Evolutionary conservation across 1,140 invertebrate species (phyloP), one percentile per base, ranked within the genome.

Genomic region (Aleiodes sp.): DNA sequence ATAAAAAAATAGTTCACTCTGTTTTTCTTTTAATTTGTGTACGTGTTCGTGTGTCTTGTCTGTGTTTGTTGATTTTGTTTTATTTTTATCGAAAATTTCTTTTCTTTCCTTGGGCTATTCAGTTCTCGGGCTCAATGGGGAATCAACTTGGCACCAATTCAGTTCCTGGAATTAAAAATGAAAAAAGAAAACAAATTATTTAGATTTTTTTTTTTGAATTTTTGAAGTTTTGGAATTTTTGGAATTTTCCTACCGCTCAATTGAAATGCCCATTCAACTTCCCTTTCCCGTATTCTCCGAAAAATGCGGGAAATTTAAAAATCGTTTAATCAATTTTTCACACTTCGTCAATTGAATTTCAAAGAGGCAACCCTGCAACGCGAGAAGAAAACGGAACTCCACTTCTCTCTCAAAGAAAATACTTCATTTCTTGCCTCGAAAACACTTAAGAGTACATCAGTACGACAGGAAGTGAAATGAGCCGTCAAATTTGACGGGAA

Each of bases 91-190:
- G 26, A 0, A 35, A 16, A 33, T n/a, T 52, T 37, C 6, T 62
- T 19, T 21, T 21, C 10, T 52, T 10, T 52, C 56, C 39, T 37
- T 52, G n/a, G n/a, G n/a, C 35, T 19, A 66, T 33, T 35, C 24
- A 60, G 52, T 26, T 56, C 59, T 39, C 37, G n/a, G 39, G 35
- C 41, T 66, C 43, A 65, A 65, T 66, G 59, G 65, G 76, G 74
- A 75, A 82, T 81, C 83, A 84, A 75, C 84, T 80, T 57, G 77
- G 81, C 56, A 84, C 82, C 68, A 86, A 70, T 71, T 83, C 84
- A n/a, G 84, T 86, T 68, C 84, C 84, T 86, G 80, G 9, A 85
- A 84, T 72, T n/a, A n/a, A n/a, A n/a, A 82, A 56, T 78, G 70
- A 72, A 74, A 41, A 69, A 56, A 65, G 26, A 61, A 14, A 37